Evolutionary conservation across 2,797 vertebrate genomes (phyloP).

Genomic region (Megaceryle alcyon): DNA sequence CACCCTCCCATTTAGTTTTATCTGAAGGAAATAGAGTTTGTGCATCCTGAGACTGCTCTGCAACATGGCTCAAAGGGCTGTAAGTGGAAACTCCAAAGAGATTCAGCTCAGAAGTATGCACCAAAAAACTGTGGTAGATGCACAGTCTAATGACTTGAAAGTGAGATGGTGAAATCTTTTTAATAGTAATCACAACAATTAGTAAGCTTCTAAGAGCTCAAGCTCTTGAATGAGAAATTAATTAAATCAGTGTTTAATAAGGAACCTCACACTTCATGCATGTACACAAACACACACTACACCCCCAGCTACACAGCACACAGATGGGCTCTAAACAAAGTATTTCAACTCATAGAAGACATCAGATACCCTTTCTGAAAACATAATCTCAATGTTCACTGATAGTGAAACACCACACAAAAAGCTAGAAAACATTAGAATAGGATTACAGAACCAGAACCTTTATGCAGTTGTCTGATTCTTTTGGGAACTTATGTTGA

Average conservation of each 20-base stretch:
- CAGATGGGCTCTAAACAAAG: not conserved
- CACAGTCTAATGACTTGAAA: not conserved
- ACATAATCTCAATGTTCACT: not conserved
- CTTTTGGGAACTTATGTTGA: not conserved
- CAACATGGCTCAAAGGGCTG: not conserved
- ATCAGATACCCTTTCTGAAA: not conserved
- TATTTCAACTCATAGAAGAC: not conserved
- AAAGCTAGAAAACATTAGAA: not conserved
- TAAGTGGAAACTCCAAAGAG: not conserved
- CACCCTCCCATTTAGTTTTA: not conserved
- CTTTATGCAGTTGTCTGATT: not conserved
- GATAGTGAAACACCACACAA: not conserved
- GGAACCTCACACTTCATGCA: not conserved
- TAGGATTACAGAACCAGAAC: not conserved
- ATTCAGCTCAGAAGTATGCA: not conserved
- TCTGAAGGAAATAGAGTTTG: not conserved
- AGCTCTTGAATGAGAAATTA: not conserved
- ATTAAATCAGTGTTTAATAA: not conserved
- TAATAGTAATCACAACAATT: not conserved
- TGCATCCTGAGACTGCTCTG: not conserved
- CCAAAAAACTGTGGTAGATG: not conserved
- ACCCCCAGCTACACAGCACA: not conserved
- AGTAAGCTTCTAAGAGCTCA: not conserved
- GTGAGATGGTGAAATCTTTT: not conserved
- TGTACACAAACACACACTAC: not conserved